A percentile compares a stretch with the other conserved stretches of the same genome.
Evolutionary conservation across 2,888 invertebrate genomes (phyloP).

Genomic region (Agonopterix heracliana): DNA sequence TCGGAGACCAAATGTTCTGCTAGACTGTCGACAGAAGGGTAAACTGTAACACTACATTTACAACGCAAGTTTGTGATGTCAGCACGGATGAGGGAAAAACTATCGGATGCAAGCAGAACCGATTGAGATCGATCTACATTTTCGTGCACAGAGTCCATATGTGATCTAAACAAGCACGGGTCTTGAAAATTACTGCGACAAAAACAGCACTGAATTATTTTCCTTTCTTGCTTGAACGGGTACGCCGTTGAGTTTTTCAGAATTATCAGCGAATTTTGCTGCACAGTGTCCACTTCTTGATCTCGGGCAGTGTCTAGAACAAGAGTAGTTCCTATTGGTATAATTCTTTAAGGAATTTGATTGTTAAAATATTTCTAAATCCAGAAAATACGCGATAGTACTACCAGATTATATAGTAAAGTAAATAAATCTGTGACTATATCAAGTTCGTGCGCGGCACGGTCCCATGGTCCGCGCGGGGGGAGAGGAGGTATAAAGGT

Average conservation of each 20-base stretch:
- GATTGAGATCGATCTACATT: conserved; percentile 30
- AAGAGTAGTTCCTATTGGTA: not conserved
- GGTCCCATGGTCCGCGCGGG: no score
- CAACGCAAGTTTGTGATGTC: conserved; percentile 16
- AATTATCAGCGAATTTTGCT: conserved; percentile 13
- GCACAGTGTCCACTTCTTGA: conserved; percentile 7
- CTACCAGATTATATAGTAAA: no score
- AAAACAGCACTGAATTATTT: conserved; percentile 38
- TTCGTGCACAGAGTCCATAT: conserved; percentile 40
- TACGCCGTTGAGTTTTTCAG: conserved; percentile 23
- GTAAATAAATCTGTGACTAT: no score
- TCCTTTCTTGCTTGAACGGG: conserved; percentile 20
- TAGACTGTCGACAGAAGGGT: conserved; percentile 7
- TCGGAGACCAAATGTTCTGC: conserved; percentile 10
- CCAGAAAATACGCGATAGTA: no score
- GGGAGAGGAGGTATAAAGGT: no score
- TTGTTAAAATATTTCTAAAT: no score
- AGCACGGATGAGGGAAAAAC: not conserved
- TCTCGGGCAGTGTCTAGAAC: conserved; percentile 3
- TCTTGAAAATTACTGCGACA: conserved; percentile 43
- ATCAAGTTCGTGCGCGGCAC: no score
- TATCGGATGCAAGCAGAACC: conserved; percentile 28
- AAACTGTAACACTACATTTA: conserved; percentile 8
- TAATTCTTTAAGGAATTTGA: no score
- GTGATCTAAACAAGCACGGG: conserved; percentile 37